These are phyloP conservation scores for Agrilus biguttatus DNA, from an alignment of 2,888 invertebrate species.

Conservation along the genomic window DNA sequence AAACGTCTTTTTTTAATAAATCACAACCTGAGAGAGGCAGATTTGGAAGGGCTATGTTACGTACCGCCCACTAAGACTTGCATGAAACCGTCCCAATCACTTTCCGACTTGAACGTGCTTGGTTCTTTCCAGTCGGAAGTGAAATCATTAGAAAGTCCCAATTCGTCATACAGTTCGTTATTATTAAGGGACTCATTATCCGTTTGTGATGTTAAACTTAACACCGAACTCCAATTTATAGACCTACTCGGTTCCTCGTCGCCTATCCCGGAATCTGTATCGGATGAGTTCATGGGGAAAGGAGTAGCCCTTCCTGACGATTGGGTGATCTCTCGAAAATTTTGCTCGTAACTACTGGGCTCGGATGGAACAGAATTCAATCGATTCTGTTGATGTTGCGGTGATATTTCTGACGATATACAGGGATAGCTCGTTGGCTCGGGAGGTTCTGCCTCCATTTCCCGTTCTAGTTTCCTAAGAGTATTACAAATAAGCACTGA, in stretches of 20 bases:
- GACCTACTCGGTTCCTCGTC: conserved; percentile 61
- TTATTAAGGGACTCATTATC: conserved; percentile 70
- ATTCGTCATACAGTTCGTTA: conserved; percentile 63
- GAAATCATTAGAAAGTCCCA: conserved; percentile 49
- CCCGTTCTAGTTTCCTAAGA: conserved; percentile 72
- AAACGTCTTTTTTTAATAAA: conserved; percentile 21
- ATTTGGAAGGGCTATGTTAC: conserved; percentile 31
- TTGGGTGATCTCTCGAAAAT: conserved; percentile 32
- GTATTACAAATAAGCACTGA: conserved; percentile 92
- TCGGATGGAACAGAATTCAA: conserved; percentile 16
- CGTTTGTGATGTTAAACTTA: conserved; percentile 73
- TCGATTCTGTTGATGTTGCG: conserved; percentile 13
- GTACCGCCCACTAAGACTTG: conserved; percentile 54
- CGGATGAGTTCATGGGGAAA: conserved; percentile 42
- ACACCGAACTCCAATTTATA: conserved; percentile 85
- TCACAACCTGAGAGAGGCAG: conserved; percentile 30
- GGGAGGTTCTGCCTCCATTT: conserved; percentile 62
- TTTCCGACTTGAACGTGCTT: conserved; percentile 26
- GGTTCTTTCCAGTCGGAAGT: conserved; percentile 47
- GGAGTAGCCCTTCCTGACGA: conserved; percentile 54
- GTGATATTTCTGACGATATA: conserved; percentile 31
- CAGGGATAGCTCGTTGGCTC: conserved; percentile 26
- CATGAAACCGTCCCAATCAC: conserved; percentile 48
- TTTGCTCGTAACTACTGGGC: conserved; percentile 26
- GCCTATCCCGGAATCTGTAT: conserved; percentile 63